Evolutionary conservation across 2,113 vertebrate species (phyloP).

Genomic region (Hystrix cristata): DNA sequence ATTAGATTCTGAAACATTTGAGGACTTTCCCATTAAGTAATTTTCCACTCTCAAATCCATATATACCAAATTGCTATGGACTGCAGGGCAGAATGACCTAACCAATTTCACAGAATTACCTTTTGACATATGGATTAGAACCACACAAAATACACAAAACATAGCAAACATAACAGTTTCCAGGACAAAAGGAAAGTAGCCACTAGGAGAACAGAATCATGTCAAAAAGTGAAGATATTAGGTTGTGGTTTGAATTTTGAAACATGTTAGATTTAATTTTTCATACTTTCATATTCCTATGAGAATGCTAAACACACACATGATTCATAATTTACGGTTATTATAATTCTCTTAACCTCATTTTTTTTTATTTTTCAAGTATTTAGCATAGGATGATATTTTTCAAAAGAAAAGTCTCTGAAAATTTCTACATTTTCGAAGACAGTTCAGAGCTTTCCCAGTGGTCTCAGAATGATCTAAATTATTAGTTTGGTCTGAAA

Average conservation of each 20-base stretch:
- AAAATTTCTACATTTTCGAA: neutral
- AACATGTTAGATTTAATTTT: neutral
- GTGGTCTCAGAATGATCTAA: neutral
- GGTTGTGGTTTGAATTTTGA: neutral
- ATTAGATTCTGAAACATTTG: slow-evolving; percentile 51
- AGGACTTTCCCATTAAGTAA: slow-evolving; percentile 51
- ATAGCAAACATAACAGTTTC: neutral
- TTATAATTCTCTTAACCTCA: neutral
- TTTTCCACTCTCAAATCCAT: slow-evolving; percentile 51
- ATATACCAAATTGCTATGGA: slow-evolving; percentile 66
- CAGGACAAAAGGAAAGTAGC: neutral
- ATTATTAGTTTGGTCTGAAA: neutral
- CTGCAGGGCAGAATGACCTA: neutral
- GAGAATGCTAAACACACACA: neutral
- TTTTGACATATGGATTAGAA: neutral
- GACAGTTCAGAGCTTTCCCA: neutral
- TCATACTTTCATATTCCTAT: neutral
- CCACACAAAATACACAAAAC: neutral
- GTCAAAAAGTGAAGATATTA: neutral
- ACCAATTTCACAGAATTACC: slow-evolving; percentile 41
- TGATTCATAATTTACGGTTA: neutral
- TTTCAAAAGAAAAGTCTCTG: neutral
- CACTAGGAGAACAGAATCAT: neutral
- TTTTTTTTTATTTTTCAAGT: neutral
- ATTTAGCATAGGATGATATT: neutral